Evolutionary conservation across 2,888 invertebrate genomes (phyloP), one percentile per base, ranked within the genome.

Genomic region (Limenitis camilla): DNA sequence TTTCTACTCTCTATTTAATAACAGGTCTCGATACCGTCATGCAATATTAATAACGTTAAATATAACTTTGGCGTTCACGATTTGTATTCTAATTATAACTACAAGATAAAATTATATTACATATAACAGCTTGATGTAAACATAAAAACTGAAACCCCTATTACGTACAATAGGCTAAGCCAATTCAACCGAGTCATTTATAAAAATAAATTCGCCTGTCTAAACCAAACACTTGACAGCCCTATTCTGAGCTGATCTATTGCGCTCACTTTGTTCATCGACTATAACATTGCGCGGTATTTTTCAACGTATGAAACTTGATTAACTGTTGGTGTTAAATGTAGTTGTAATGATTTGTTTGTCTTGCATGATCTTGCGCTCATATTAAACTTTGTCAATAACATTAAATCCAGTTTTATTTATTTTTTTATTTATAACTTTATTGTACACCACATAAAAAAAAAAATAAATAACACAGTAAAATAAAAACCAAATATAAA

Each of bases 201-300:
- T 6, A 36, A 45, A 45, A 45, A 45, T 38, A 38, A 38, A 45
- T 30, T 36, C 42, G 42, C 45, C 45, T 38, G 45, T 38, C 38
- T 6, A 38, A 45, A 30, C 45, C 45, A 38, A n/a, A 11, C 30
- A 38, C 38, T 8, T 9, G 47, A 32, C 47, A 47, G 32, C 32
- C 47, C 47, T 47, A 41, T 11, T 10, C 42, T 60, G 38, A 40
- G 33, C 54, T 76, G 75, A 76, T 76, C 65, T 71, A 76, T 71
- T 41, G 62, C 54, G 52, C 63, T 65, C 67, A 69, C 67, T 74
- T 70, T 39, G 47, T 47, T 47, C 47, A 47, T 47, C 39, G 27
- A 47, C 35, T 47, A 39, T 47, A 39, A 47, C 36, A 35, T 39
- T 30, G 40, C 31, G 39, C 31, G 47, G 39, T 47, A 47, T 47